Evolutionary conservation across 2,113 vertebrate species (phyloP).

Genomic region (Rattus norvegicus): DNA sequence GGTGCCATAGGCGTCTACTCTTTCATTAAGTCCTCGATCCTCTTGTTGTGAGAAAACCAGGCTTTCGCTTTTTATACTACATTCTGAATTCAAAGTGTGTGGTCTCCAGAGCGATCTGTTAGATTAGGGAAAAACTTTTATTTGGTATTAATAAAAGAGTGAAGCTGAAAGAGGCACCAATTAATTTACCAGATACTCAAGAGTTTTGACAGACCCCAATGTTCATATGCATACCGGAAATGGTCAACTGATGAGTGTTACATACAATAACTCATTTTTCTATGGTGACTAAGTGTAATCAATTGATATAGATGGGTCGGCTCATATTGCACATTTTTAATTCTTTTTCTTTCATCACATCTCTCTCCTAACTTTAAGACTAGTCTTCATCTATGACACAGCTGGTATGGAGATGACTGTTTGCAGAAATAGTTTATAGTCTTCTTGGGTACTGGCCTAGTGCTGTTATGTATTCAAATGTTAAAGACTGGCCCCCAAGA

Average conservation of each 20-base stretch:
- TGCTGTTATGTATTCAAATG: no score
- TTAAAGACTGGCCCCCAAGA: no score
- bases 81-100: constrained; percentile 32
- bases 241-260: constrained; percentile 68
- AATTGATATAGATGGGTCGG: constrained; percentile 55
- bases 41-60: constrained; percentile 26
- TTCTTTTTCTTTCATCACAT: constrained; percentile 62
- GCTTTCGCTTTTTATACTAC: background rate
- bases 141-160: constrained; percentile 60
- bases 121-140: constrained; percentile 65
- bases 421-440: background rate
- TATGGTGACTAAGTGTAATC: constrained; percentile 65
- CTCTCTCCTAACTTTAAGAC: constrained; percentile 45
- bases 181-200: constrained; percentile 72
- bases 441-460: background rate
- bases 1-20: background rate
- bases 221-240: constrained; percentile 67
- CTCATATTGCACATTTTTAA: constrained; percentile 58
- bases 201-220: constrained; percentile 75
- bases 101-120: constrained; percentile 58
- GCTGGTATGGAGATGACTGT: constrained; percentile 61
- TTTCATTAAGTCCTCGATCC: constrained; percentile 3
- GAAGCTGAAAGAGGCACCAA: constrained; percentile 78
- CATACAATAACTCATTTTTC: constrained; percentile 76
- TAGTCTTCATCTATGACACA: background rate